A percentile compares a stretch with the other conserved stretches of the same genome.
Evolutionary conservation across 2,888 invertebrate genomes (phyloP).

Genomic region (Drosophila kanekoi): DNA sequence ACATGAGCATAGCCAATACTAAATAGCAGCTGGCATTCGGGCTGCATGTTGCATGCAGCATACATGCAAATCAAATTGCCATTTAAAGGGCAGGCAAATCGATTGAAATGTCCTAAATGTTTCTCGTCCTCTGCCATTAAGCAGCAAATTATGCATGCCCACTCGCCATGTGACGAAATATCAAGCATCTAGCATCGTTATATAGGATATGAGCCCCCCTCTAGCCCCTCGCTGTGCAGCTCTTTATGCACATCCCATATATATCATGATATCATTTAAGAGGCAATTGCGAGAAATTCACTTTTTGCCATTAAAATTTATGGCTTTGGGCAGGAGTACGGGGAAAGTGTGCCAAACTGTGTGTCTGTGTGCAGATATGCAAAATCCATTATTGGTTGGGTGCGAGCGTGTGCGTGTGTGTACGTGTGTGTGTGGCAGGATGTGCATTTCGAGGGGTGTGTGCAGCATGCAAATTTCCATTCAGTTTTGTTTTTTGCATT

Average conservation of each 20-base stretch:
- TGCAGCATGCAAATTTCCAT: constrained; percentile 48
- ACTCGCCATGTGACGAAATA: constrained; percentile 65
- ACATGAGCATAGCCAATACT: background rate
- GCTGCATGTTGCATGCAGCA: constrained; percentile 15
- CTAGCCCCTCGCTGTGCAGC: background rate
- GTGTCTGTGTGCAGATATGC: constrained; percentile 25
- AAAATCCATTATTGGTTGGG: constrained; percentile 33
- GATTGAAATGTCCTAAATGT: constrained; percentile 64
- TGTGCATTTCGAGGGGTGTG: constrained; percentile 39
- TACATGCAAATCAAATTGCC: constrained; percentile 62
- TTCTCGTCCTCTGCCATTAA: constrained; percentile 67
- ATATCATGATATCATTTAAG: constrained; percentile 38
- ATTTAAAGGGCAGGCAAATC: constrained; percentile 54
- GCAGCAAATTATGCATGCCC: constrained; percentile 77
- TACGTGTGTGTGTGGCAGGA: constrained; percentile 26
- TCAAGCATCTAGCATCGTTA: constrained; percentile 46
- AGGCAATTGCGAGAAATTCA: constrained; percentile 62
- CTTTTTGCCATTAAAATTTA: constrained; percentile 78
- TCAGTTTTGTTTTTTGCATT: constrained; percentile 18
- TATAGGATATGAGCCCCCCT: background rate
- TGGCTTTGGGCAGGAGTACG: constrained; percentile 36
- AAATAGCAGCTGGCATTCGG: constrained; percentile 9
- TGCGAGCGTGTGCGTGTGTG: constrained; percentile 2
- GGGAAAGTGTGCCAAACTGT: constrained; percentile 46
- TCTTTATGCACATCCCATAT: background rate